Conservation (phyloP, 2,888 invertebrate genomes). For the Priocnemis perturbator region DNA sequence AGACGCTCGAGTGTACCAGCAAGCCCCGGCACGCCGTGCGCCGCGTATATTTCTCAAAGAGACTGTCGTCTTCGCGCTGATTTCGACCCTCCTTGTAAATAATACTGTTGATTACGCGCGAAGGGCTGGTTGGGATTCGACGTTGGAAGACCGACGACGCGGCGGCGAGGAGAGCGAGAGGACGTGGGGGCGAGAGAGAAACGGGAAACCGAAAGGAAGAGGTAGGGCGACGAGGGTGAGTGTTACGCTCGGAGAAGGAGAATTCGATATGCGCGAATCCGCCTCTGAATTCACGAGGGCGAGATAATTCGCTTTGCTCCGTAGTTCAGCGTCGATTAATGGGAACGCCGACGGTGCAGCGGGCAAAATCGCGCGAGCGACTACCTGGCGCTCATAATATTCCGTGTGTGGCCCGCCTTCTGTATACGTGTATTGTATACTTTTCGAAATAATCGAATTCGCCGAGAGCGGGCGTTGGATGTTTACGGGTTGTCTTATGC, state of each 20-base stretch:
- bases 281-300: conserved; percentile 29
- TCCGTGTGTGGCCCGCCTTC: not conserved
- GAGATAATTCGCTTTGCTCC: conserved; percentile 32
- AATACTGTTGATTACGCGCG: conserved; percentile 38
- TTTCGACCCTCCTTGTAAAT: conserved; percentile 38
- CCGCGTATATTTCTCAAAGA: conserved; percentile 30
- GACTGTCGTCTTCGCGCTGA: conserved; percentile 15
- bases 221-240: not conserved
- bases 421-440: too few species aligned
- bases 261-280: conserved; percentile 37
- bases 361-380: conserved; percentile 2
- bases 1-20: too few species aligned
- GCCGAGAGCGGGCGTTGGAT: too few species aligned
- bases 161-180: not conserved
- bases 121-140: conserved; percentile 21
- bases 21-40: not conserved
- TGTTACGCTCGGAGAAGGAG: conserved; percentile 19
- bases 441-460: too few species aligned
- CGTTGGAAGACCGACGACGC: not conserved
- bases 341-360: conserved; percentile 12
- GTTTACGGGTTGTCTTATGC: too few species aligned
- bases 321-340: conserved; percentile 23
- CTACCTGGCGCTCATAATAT: not conserved
- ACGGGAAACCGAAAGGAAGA: conserved; percentile 9
- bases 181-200: too few species aligned